Evolutionary conservation across 1,140 invertebrate species (phyloP).

Genomic region (Spodoptera frugiperda): DNA sequence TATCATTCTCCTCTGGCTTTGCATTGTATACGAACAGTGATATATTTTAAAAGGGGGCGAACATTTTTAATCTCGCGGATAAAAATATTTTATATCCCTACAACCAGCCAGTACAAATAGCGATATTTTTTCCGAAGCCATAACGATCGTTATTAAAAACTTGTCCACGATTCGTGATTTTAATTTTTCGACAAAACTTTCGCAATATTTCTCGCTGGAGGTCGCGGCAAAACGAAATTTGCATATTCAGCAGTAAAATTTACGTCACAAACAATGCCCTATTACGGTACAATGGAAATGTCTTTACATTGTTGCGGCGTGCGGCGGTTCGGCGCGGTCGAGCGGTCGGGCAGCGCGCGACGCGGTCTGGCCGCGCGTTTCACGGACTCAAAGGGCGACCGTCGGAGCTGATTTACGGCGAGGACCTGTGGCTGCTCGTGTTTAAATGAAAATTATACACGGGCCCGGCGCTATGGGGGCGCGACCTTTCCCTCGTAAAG

Average conservation of each 20-base stretch:
- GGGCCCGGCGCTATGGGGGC: slow-evolving; percentile 62
- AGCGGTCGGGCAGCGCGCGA: slow-evolving; percentile 39
- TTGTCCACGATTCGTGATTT: slow-evolving; percentile 73
- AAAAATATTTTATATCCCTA: slow-evolving; percentile 27
- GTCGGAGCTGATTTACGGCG: slow-evolving; percentile 72
- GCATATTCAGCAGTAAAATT: slow-evolving; percentile 80
- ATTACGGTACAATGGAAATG: slow-evolving; percentile 81
- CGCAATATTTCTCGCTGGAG: slow-evolving; percentile 76
- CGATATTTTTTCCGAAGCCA: slow-evolving; percentile 56
- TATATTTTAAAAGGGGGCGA: slow-evolving; percentile 24
- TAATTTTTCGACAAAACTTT: slow-evolving; percentile 77
- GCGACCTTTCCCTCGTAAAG: slow-evolving; percentile 76
- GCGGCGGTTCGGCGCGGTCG: slow-evolving; percentile 35
- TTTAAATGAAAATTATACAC: slow-evolving; percentile 82
- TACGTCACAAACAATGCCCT: slow-evolving; percentile 81
- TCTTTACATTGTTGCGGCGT: slow-evolving; percentile 71
- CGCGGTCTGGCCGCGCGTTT: slow-evolving; percentile 55
- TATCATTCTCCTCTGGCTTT: slow-evolving; percentile 13
- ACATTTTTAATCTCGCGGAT: slow-evolving; percentile 22
- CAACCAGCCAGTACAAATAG: slow-evolving; percentile 13
- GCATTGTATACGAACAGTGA: slow-evolving; percentile 4
- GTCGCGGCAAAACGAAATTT: slow-evolving; percentile 73
- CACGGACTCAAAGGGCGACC: slow-evolving; percentile 67
- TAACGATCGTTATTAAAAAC: slow-evolving; percentile 73
- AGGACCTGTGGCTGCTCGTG: slow-evolving; percentile 73